A percentile compares a stretch with the other conserved stretches of the same genome.
Evolutionary conservation across 1,140 invertebrate species (phyloP).

Genomic region (Danaus plexippus): DNA sequence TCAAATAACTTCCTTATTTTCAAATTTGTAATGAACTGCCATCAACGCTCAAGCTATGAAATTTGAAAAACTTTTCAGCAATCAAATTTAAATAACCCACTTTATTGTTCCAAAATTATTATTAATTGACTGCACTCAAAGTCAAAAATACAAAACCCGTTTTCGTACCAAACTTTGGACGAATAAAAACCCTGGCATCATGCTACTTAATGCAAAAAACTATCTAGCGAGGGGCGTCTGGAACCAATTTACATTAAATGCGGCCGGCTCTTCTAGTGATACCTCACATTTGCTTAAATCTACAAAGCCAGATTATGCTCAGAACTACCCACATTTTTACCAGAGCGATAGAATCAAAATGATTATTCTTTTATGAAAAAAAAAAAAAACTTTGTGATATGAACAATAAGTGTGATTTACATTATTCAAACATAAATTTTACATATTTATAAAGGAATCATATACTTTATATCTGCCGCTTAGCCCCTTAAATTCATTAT

Average conservation of each 20-base stretch:
- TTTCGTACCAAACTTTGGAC: slow-evolving; percentile 22
- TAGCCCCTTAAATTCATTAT: slow-evolving; percentile 29
- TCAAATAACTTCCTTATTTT: no score
- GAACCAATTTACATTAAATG: slow-evolving; percentile 67
- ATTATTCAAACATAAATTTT: slow-evolving; percentile 2
- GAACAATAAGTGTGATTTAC: no score
- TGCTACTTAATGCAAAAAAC: slow-evolving; percentile 57
- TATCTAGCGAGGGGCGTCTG: slow-evolving; percentile 36
- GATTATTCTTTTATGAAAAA: slow-evolving; percentile 9
- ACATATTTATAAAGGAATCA: slow-evolving; percentile 10
- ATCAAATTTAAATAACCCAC: no score
- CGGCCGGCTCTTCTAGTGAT: slow-evolving; percentile 51
- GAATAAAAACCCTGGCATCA: slow-evolving; percentile 51
- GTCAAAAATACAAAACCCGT: slow-evolving; percentile 17
- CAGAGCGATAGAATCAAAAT: slow-evolving; percentile 14
- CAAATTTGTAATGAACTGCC: no score
- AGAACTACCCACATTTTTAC: slow-evolving; percentile 25
- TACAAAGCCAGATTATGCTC: slow-evolving; percentile 37
- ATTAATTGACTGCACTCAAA: slow-evolving; percentile 39
- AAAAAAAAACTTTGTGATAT: not conserved
- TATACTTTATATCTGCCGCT: slow-evolving; percentile 7
- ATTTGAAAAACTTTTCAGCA: no score
- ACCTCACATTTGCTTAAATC: slow-evolving; percentile 46
- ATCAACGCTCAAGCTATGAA: no score
- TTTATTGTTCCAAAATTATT: slow-evolving; percentile 20